Conservation (phyloP, 2,888 invertebrate genomes). For the Dyspetes luteomarginatus region DNA sequence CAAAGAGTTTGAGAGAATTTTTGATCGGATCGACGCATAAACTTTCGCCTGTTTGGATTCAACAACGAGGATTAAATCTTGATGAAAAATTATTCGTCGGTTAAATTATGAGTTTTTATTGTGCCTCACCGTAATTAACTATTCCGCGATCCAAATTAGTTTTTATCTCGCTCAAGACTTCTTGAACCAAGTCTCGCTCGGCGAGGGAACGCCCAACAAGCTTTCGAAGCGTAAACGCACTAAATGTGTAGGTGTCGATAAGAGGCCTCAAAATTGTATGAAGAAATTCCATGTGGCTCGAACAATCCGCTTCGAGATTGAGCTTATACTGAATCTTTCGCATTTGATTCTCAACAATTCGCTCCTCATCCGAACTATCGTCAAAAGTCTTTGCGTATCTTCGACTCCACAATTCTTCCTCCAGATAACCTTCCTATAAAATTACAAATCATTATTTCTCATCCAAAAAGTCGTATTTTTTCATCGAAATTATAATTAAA, state of each 20-base stretch:
- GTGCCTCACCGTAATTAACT: conserved; percentile 88
- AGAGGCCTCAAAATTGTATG: conserved; percentile 88
- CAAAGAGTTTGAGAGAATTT: conserved; percentile 92
- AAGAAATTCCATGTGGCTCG: conserved; percentile 85
- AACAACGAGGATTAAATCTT: not conserved
- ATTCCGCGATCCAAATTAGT: conserved; percentile 86
- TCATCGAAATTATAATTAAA: conserved; percentile 54
- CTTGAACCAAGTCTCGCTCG: conserved; percentile 88
- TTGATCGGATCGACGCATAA: conserved; percentile 93
- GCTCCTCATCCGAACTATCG: conserved; percentile 82
- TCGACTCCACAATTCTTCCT: conserved; percentile 85
- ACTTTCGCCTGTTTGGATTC: conserved; percentile 89
- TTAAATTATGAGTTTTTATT: conserved; percentile 49
- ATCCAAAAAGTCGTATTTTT: conserved; percentile 13
- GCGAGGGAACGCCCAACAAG: conserved; percentile 85
- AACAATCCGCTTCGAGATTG: conserved; percentile 76
- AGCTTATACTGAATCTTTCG: conserved; percentile 79
- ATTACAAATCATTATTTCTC: not conserved
- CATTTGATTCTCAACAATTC: conserved; percentile 54
- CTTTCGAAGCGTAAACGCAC: conserved; percentile 86
- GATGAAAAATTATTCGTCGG: not conserved
- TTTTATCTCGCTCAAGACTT: conserved; percentile 88
- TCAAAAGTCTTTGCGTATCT: conserved; percentile 85
- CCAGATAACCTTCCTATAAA: conserved; percentile 79
- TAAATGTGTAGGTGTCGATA: conserved; percentile 89